Base-by-base conservation (phyloP, 2,888 invertebrate genomes). In the Eremobia ochroleuca region DNA sequence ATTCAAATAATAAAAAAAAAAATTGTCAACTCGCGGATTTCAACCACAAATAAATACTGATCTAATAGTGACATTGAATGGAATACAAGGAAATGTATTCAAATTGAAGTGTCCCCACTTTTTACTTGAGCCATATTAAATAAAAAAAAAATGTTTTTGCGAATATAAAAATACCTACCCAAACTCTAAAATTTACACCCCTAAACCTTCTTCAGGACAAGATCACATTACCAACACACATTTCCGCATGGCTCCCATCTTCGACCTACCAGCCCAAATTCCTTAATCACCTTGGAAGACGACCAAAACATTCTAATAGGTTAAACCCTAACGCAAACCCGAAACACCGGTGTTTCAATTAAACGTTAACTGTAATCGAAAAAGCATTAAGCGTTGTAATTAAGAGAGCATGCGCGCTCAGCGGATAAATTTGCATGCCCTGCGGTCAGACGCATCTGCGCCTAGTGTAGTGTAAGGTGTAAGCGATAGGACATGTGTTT, bases 311-410 rank as follows among this genome's bases (percentile, higher is more conserved):
- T 70, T 34, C 3, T 62, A 78, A 84, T 82, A 79, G 70, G 59
- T 66, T 79, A 43, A 76, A 55, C 83, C 73, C 77, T 61, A 71
- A 79, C 76, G 70, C n/a, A 62, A 77, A 71, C 77, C 85, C 77
- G 43, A 73, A 84, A 84, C 75, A 81, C 82, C 74, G 82, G 74
- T 75, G 79, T 85, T 89, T 89, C 90, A 92, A 93, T 93, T 92
- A 82, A 92, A 89, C 86, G 87, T 87, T 73, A 77, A 72, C 83
- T 90, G 92, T 92, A 92, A 95, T 95, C 93, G 95, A 92, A 95
- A 95, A 95, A 89, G 93, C 95, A 95, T 95, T 95, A 95, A 93
- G 92, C 87, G 88, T 85, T 75, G 88, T 91, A 95, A 96, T 96
- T 95, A 95, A 95, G 94, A 94, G 94, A 91, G 91, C 91, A 93